phyloP scores from a whole-genome alignment of 1,140 invertebrate species.

The Magallana gigas region DNA sequence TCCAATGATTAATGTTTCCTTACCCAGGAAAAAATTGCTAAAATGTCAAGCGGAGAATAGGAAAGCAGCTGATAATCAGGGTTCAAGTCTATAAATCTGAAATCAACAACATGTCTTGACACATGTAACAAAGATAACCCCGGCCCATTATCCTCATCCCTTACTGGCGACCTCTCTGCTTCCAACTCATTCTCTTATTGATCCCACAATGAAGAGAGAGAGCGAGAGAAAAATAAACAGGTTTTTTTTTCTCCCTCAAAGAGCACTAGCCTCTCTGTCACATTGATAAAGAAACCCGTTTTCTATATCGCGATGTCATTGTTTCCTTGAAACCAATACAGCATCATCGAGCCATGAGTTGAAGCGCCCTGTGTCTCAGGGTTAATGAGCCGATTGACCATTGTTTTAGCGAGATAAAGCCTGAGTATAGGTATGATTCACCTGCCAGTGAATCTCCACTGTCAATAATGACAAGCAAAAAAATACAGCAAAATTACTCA shows the following conservation, averaged over 20 bases:
- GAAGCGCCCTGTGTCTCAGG: neutral
- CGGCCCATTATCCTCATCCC: slow-evolving; percentile 1
- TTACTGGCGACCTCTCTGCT: neutral
- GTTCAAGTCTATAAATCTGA: slow-evolving; percentile 28
- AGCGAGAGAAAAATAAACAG: no score
- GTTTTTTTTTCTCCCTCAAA: neutral
- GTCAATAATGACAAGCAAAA: neutral
- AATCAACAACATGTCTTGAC: slow-evolving; percentile 13
- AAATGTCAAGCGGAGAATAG: slow-evolving; percentile 24
- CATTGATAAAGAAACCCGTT: neutral
- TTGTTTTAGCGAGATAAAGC: slow-evolving; percentile 3
- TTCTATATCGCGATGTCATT: slow-evolving; percentile 3
- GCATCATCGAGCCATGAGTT: neutral
- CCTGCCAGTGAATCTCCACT: neutral
- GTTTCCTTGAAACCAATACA: neutral
- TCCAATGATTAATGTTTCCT: slow-evolving; percentile 17
- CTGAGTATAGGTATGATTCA: neutral
- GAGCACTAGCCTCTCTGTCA: neutral
- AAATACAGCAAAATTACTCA: slow-evolving; percentile 27
- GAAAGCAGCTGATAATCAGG: slow-evolving; percentile 13
- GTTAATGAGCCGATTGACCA: slow-evolving; percentile 16
- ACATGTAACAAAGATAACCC: slow-evolving; percentile 28
- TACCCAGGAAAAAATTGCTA: neutral
- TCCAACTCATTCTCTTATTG: neutral
- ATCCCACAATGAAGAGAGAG: neutral